phyloP scores from a whole-genome alignment of 2,113 vertebrate genomes.

The Deroptyus accipitrinus region DNA sequence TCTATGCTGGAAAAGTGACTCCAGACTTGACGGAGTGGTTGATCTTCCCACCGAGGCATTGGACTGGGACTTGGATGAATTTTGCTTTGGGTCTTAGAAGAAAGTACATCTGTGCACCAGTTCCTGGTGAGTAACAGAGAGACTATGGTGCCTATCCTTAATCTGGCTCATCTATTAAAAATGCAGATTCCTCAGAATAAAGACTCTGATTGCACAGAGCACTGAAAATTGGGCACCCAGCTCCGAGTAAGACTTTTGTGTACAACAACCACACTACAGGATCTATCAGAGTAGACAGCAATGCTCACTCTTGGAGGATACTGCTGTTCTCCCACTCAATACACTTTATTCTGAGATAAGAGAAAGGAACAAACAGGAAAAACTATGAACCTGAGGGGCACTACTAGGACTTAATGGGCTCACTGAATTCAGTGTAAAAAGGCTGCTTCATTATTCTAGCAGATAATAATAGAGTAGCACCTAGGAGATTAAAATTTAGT shows the following conservation, averaged over 20 bases:
- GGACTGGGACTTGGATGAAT: background rate
- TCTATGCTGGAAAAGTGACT: background rate
- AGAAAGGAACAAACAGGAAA: background rate
- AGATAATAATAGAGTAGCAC: constrained; percentile 27
- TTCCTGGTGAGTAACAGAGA: background rate
- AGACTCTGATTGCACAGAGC: background rate
- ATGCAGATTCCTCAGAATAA: background rate
- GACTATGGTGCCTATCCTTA: background rate
- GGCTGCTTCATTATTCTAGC: constrained; percentile 24
- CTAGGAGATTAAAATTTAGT: constrained; percentile 62
- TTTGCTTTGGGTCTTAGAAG: background rate
- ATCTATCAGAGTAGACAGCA: background rate
- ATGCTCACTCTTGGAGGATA: background rate
- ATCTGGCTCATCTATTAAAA: background rate
- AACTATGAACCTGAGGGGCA: background rate
- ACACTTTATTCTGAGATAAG: background rate
- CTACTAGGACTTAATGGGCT: background rate
- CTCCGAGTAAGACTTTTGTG: background rate
- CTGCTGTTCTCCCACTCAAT: background rate
- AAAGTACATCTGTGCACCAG: background rate
- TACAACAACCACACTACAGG: background rate
- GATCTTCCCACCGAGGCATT: background rate
- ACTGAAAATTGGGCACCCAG: background rate
- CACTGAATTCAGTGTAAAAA: background rate
- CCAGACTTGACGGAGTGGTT: background rate